Evolutionary conservation across 1,140 invertebrate species (phyloP).

Genomic region (Temnothorax longispinosus): DNA sequence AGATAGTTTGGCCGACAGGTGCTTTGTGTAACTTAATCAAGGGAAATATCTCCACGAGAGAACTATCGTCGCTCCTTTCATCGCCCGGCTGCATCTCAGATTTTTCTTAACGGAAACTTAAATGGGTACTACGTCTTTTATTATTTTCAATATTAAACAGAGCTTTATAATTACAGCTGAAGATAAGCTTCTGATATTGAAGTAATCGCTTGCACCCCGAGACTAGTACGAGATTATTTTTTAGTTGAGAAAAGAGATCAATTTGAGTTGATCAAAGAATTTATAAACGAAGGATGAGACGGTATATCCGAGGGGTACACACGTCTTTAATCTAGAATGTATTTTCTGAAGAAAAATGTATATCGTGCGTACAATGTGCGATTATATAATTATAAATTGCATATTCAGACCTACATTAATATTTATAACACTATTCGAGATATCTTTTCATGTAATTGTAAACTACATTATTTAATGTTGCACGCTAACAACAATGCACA

Average conservation of each 20-base stretch:
- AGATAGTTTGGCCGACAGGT: not conserved
- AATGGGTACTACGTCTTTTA: slow-evolving; percentile 5
- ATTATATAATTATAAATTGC: slow-evolving; percentile 17
- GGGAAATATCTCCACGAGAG: not conserved
- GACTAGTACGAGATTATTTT: not conserved
- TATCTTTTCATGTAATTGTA: slow-evolving; percentile 37
- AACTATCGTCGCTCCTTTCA: not conserved
- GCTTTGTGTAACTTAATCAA: slow-evolving; percentile 30
- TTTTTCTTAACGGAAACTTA: slow-evolving; percentile 12
- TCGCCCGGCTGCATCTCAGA: not conserved
- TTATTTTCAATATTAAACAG: slow-evolving; percentile 23
- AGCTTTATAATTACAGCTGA: not conserved
- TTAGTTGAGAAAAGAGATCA: not conserved
- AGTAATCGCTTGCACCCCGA: not conserved
- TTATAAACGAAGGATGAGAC: not conserved
- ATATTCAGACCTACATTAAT: slow-evolving; percentile 10
- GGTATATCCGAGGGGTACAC: not conserved
- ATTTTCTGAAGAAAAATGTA: not conserved
- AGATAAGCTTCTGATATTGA: slow-evolving; percentile 1
- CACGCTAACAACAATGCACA: slow-evolving; percentile 1
- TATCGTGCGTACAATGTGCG: not conserved
- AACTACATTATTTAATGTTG: slow-evolving; percentile 34
- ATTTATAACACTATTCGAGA: slow-evolving; percentile 23
- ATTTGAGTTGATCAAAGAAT: not conserved
- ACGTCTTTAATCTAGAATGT: not conserved